These are phyloP conservation scores for Phylloscopus trochiloides DNA, from an alignment of 2,113 vertebrate genomes.

Conservation along the genomic window DNA sequence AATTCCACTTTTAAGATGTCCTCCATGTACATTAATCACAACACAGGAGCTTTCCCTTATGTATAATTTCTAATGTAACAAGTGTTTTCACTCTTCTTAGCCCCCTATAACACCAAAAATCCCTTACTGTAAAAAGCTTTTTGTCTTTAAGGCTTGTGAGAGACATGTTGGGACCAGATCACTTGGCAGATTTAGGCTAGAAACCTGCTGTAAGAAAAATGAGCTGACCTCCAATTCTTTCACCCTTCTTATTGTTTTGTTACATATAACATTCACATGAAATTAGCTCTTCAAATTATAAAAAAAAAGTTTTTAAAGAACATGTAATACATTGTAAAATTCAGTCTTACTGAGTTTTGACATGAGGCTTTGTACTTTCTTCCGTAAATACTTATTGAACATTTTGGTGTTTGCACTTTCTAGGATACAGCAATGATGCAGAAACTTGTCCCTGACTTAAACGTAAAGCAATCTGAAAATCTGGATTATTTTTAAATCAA, in stretches of 20 bases:
- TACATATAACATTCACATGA: not conserved
- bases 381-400: not conserved
- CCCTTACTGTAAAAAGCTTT: not conserved
- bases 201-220: not conserved
- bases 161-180: not conserved
- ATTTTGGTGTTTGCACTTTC: not conserved
- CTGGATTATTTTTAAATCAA: not conserved
- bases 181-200: not conserved
- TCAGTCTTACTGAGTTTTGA: not conserved
- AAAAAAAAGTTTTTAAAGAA: not conserved
- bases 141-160: not conserved
- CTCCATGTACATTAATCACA: not conserved
- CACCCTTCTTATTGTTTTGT: not conserved
- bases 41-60: not conserved
- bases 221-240: not conserved
- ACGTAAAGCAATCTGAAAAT: not conserved
- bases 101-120: not conserved
- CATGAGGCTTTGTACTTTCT: not conserved
- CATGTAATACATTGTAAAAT: not conserved
- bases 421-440: not conserved
- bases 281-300: not conserved
- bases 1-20: not conserved
- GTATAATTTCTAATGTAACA: not conserved
- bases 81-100: not conserved
- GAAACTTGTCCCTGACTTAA: not conserved